Conservation (phyloP, 2,113 vertebrate genomes). For the Dromaius novaehollandiae region DNA sequence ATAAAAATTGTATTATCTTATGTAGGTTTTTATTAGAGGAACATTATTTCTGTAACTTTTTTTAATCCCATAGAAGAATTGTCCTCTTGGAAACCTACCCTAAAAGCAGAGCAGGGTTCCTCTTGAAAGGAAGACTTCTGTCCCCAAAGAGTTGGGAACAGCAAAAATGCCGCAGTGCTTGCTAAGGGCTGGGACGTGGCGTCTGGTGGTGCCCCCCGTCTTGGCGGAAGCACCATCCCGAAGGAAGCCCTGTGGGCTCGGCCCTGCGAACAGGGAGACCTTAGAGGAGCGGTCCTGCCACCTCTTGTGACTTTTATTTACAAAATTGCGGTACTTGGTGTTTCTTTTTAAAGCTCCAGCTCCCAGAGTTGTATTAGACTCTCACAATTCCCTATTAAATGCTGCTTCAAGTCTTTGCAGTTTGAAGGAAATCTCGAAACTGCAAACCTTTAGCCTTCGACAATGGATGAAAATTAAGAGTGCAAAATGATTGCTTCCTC, state of each 20-base stretch:
- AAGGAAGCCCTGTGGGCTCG: fast-evolving
- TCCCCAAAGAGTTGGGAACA: background rate
- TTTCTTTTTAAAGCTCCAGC: background rate
- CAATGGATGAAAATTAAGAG: background rate
- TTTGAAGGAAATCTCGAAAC: background rate
- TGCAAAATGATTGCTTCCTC: background rate
- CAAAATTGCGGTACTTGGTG: background rate
- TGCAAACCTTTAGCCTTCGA: background rate
- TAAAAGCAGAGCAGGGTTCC: background rate
- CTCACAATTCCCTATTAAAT: background rate
- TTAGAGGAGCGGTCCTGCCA: background rate
- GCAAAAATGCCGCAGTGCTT: background rate
- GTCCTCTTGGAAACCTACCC: background rate
- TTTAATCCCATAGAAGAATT: conserved; percentile 22
- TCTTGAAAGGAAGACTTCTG: background rate
- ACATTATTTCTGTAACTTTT: conserved; percentile 42
- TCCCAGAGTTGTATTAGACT: background rate
- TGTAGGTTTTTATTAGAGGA: conserved; percentile 53
- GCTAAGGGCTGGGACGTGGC: background rate
- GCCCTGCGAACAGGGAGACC: background rate
- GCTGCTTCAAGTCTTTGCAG: background rate
- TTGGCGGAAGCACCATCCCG: fast-evolving
- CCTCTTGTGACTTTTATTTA: background rate
- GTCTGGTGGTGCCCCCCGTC: background rate
- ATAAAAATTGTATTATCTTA: conserved; percentile 57